Evolutionary conservation across 2,797 vertebrate genomes (phyloP).

Genomic region (Aythya fuligula): DNA sequence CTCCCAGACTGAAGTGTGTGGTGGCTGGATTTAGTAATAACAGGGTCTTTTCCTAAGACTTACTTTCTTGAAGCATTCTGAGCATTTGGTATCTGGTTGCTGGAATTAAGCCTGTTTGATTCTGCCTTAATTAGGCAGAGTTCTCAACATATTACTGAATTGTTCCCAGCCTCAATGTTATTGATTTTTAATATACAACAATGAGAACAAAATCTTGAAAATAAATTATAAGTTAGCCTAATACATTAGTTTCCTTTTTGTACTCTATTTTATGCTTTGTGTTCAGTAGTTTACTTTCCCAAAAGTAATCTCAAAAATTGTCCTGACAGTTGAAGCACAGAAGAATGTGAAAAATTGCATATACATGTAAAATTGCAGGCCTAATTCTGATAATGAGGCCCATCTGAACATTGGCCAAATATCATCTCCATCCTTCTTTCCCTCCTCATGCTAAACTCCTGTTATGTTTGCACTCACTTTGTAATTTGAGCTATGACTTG

Average conservation of each 20-base stretch:
- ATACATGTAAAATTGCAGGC: neutral
- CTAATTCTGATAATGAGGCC: neutral
- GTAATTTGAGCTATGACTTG: conserved; percentile 31
- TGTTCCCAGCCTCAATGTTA: neutral
- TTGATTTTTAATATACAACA: neutral
- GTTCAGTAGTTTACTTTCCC: neutral
- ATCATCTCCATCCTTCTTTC: neutral
- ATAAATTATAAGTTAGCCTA: neutral
- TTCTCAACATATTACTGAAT: neutral
- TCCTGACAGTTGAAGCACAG: neutral
- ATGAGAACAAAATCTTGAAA: neutral
- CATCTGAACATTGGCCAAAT: neutral
- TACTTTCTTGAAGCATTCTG: neutral
- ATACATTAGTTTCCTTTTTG: neutral
- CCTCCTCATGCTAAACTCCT: neutral
- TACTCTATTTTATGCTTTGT: neutral
- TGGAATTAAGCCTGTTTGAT: neutral
- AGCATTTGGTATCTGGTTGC: neutral
- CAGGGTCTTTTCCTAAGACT: neutral
- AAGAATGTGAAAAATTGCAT: neutral
- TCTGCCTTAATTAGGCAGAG: neutral
- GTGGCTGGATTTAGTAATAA: neutral
- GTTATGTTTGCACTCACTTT: conserved; percentile 17
- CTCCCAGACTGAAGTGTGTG: neutral
- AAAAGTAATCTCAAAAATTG: neutral